Base-by-base conservation (phyloP, 2,113 vertebrate species). In the Sinocyclocheilus anophthalmus region DNA sequence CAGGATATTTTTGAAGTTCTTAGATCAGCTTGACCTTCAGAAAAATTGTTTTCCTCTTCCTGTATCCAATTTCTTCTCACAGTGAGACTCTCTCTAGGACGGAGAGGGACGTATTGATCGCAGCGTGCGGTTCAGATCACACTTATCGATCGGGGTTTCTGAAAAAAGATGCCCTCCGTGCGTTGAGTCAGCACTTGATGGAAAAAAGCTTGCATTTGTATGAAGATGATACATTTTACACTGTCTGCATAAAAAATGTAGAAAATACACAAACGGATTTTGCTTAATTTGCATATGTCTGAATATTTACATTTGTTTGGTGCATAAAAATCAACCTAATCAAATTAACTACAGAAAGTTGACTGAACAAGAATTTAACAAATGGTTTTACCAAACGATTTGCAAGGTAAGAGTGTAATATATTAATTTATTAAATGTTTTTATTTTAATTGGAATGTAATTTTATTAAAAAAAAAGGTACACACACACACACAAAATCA, bases 21-120 rank as follows among this genome's bases (percentile, higher is more conserved):
- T n/a, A 6, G 20, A 76, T 53, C n/a, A 26, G 26, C n/a, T 9
- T 39, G 42, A 69, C 88, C 83, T 85, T 72, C 48, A 84, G 61
- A 26, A 84, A 76, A 7, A 10, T 42, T 12, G 24, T n/a, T 24
- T 76, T 84, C 37, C 59, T 50, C 83, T 45, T 53, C 61, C 73
- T 72, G 50, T 59, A 83, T 85, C 53, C 18, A 1, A 24, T 48
- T 63, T 18, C 78, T 78, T 26, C 37, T 57, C 24, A 33, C 33
- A 70, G 53, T 42, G 48, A 83, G 37, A 3, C 26, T 33, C 33
- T 3, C 48, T 24, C 69, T 24, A 76, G 53, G 30, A 45, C 30
- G 8, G 0, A 83, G 73, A 88, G 69, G 84, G 72, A 53, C 26
- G 3, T 65, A 89, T 87, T 26, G 88, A 87, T 88, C 50, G 11